These are phyloP conservation scores for Dipodomys spectabilis DNA, from an alignment of 2,113 vertebrate species.

Conservation along the genomic window DNA sequence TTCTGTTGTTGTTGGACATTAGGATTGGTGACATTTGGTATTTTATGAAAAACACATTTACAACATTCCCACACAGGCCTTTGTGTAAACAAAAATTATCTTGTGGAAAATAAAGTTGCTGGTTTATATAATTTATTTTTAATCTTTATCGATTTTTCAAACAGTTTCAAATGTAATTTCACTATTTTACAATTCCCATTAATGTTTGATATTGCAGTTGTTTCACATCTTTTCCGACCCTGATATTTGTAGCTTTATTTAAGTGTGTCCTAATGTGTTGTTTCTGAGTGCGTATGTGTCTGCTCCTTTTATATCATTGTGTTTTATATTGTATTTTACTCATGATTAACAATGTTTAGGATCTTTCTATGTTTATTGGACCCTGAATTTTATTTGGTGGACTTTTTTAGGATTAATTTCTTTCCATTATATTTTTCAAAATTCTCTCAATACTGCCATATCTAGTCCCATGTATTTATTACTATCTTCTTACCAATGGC, in stretches of 20 bases:
- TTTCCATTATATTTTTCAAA: too few species aligned
- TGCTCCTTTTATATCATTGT: background rate
- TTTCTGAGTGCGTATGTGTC: background rate
- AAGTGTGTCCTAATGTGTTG: background rate
- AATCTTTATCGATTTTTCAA: background rate
- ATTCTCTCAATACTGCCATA: too few species aligned
- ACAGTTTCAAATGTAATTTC: background rate
- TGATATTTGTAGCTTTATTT: background rate
- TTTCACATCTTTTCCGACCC: background rate
- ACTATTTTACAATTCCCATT: background rate
- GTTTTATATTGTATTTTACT: background rate
- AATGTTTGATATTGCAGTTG: background rate
- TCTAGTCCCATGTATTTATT: too few species aligned
- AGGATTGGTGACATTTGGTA: background rate
- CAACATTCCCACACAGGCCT: background rate
- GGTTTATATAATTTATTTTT: background rate
- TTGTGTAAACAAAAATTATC: background rate
- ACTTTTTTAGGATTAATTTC: background rate
- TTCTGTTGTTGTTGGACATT: background rate
- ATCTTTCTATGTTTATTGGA: background rate
- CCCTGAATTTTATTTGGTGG: background rate
- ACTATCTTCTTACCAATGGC: background rate
- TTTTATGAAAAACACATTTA: too few species aligned
- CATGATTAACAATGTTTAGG: background rate
- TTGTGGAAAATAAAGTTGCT: background rate